phyloP scores from a whole-genome alignment of 2,797 vertebrate genomes.

The Chromobotia macracanthus region DNA sequence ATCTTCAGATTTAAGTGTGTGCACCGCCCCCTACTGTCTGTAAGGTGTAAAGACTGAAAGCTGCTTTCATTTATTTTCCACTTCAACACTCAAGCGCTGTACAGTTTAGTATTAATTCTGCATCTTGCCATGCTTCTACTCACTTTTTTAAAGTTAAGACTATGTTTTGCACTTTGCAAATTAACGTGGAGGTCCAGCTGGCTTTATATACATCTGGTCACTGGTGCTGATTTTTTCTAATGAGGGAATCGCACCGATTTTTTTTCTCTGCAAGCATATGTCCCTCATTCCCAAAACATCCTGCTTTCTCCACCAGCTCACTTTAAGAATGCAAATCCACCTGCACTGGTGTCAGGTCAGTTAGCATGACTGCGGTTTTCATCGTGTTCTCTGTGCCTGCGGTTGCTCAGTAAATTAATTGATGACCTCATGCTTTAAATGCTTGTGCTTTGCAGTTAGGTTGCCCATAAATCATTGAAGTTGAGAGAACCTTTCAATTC shows the following conservation, averaged over 20 bases:
- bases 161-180: neutral
- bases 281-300: neutral
- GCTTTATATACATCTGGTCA: neutral
- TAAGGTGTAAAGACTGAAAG: slow-evolving; percentile 13
- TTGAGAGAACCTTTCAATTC: neutral
- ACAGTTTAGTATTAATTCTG: slow-evolving; percentile 32
- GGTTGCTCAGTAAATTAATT: neutral
- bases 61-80: slow-evolving; percentile 9
- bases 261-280: neutral
- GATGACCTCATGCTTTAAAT: neutral
- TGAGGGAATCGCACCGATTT: neutral
- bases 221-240: neutral
- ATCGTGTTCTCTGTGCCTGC: slow-evolving; percentile 9
- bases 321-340: slow-evolving; percentile 32
- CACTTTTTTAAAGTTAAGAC: neutral
- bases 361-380: neutral
- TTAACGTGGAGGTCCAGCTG: neutral
- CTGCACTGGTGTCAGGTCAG: slow-evolving; percentile 18
- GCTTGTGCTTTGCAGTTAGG: neutral
- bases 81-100: neutral
- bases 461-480: neutral
- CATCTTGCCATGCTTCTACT: neutral
- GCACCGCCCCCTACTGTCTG: slow-evolving; percentile 22
- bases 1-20: neutral
- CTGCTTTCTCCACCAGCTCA: neutral